Conservation (phyloP, 2,113 vertebrate genomes). For the Rhegmatorhina hoffmannsi region DNA sequence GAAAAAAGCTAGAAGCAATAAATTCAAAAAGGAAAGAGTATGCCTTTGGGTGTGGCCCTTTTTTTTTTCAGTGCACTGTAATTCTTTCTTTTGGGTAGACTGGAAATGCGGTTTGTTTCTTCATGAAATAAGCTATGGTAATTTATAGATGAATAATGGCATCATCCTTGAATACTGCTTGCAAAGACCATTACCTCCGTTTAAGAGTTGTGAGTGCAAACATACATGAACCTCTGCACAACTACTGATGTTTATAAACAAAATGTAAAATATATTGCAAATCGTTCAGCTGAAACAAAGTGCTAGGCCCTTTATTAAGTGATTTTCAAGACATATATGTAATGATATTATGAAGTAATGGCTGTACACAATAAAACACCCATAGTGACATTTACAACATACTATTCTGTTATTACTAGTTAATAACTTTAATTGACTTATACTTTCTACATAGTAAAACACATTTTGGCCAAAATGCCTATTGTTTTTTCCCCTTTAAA, state of each 20-base stretch:
- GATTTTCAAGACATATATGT: neutral
- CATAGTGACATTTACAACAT: neutral
- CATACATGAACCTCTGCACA: neutral
- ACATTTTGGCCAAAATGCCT: neutral
- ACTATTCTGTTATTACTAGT: neutral
- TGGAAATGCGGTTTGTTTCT: neutral
- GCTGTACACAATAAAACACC: neutral
- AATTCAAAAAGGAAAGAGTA: neutral
- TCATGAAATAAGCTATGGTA: neutral
- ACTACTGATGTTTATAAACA: neutral
- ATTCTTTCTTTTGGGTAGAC: neutral
- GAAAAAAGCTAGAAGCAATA: neutral
- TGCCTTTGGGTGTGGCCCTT: neutral
- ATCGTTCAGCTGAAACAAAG: neutral
- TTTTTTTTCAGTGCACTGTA: neutral
- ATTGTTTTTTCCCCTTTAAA: rapidly evolving
- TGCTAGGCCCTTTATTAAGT: neutral
- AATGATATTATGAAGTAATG: neutral
- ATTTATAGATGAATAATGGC: neutral
- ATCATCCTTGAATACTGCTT: neutral
- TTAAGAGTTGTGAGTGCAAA: neutral
- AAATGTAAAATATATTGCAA: neutral
- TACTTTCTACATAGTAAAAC: neutral
- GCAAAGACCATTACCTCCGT: neutral
- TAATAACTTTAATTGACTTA: neutral